Conservation (phyloP, 1,140 invertebrate species). For the Pollicipes pollicipes region DNA sequence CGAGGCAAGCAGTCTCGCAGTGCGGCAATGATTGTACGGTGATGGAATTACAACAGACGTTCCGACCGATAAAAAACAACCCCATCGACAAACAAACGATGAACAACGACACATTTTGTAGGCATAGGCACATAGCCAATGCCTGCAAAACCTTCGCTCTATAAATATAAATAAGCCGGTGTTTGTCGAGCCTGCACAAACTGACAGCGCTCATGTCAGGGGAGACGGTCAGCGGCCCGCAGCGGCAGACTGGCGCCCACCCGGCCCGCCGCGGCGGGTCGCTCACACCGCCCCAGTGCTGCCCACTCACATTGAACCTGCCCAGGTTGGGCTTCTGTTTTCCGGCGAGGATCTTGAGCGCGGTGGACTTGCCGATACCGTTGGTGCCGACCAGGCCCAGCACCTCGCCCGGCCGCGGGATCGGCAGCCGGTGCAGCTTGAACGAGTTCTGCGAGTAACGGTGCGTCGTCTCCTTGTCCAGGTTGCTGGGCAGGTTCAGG, state of each 20-base stretch:
- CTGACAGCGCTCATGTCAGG: too few species aligned
- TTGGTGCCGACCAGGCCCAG: slow-evolving; percentile 96
- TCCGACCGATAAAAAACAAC: slow-evolving; percentile 2
- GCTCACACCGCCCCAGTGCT: neutral
- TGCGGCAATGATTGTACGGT: neutral
- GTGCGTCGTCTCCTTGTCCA: slow-evolving; percentile 96
- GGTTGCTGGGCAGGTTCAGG: slow-evolving; percentile 96
- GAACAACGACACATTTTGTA: too few species aligned
- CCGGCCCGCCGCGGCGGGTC: too few species aligned
- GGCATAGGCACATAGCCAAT: too few species aligned
- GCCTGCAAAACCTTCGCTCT: too few species aligned
- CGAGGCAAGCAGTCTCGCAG: slow-evolving; percentile 19
- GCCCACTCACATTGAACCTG: slow-evolving; percentile 39
- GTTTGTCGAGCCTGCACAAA: too few species aligned
- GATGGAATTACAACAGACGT: slow-evolving; percentile 3
- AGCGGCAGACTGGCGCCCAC: too few species aligned
- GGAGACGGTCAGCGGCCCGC: slow-evolving; percentile 22
- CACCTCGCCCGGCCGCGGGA: slow-evolving; percentile 88
- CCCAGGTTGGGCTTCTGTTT: slow-evolving; percentile 98
- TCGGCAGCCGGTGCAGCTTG: slow-evolving; percentile 91
- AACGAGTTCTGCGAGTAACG: slow-evolving; percentile 98
- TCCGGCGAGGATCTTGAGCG: slow-evolving; percentile 92
- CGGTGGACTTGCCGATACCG: slow-evolving; percentile 99
- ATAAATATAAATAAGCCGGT: too few species aligned
- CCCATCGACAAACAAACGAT: neutral